These are phyloP conservation scores for Papilio xuthus DNA, from an alignment of 1,140 invertebrate genomes.

Conservation along the genomic window DNA sequence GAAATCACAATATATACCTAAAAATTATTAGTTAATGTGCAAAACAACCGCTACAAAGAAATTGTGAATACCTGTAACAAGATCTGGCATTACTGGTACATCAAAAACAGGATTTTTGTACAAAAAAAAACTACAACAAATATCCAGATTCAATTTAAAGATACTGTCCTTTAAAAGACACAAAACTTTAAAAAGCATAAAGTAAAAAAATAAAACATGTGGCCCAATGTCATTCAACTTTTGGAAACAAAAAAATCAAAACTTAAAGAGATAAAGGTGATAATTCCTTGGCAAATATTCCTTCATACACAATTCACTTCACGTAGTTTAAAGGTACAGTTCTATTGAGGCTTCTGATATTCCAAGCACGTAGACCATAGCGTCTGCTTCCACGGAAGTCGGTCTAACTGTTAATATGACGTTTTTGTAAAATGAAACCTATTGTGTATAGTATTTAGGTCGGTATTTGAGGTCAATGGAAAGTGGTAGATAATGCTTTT, in stretches of 20 bases:
- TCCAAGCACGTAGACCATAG: constrained; percentile 41
- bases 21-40: too few species aligned
- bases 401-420: constrained; percentile 43
- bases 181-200: constrained; percentile 6
- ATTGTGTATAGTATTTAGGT: constrained; percentile 42
- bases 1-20: not conserved
- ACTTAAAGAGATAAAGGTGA: not conserved
- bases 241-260: not conserved
- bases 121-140: not conserved
- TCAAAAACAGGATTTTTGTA: not conserved
- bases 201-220: not conserved
- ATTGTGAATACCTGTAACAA: not conserved
- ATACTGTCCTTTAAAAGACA: not conserved
- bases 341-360: constrained; percentile 40
- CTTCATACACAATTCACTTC: constrained; percentile 39
- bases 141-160: not conserved
- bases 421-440: constrained; percentile 43
- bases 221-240: constrained; percentile 6
- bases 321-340: constrained; percentile 41
- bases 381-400: constrained; percentile 40
- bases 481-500: constrained; percentile 32
- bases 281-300: not conserved
- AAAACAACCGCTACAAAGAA: too few species aligned
- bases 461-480: constrained; percentile 41
- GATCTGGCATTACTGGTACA: not conserved